phyloP scores from a whole-genome alignment of 2,113 vertebrate species.

The Scytalopus superciliaris region DNA sequence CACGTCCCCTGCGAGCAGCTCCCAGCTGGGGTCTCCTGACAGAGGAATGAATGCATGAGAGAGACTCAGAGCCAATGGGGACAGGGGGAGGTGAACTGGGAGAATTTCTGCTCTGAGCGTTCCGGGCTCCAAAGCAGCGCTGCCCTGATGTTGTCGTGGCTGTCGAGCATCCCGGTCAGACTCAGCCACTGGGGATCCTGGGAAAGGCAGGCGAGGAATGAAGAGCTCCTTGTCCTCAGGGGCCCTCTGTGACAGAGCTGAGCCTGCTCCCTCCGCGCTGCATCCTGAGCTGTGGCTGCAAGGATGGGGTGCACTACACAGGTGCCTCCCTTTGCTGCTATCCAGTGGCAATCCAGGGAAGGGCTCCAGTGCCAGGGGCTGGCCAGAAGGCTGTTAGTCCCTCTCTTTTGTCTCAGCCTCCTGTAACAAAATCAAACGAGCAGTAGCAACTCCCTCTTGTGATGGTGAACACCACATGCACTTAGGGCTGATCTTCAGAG shows the following conservation, averaged over 20 bases:
- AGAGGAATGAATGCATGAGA: background rate
- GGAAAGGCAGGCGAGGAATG: background rate
- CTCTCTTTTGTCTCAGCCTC: background rate
- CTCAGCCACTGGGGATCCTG: background rate
- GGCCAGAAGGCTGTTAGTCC: background rate
- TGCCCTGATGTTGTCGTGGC: background rate
- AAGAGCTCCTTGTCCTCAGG: background rate
- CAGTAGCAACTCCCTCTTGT: background rate
- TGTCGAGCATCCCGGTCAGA: background rate
- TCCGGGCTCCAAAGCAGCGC: background rate
- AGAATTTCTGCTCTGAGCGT: background rate
- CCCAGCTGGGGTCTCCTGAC: background rate
- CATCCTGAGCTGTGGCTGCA: background rate
- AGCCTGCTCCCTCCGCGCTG: background rate
- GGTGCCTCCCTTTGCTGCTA: background rate
- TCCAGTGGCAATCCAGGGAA: background rate
- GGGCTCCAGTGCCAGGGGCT: background rate
- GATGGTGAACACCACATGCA: background rate
- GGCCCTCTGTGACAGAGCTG: background rate
- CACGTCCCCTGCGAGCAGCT: background rate
- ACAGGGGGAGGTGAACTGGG: background rate
- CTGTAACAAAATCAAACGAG: fast-evolving
- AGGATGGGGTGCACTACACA: background rate
- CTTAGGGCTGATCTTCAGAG: background rate
- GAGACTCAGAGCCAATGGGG: background rate